Base-by-base conservation (phyloP, 2,113 vertebrate genomes). In the Hiodon alosoides region DNA sequence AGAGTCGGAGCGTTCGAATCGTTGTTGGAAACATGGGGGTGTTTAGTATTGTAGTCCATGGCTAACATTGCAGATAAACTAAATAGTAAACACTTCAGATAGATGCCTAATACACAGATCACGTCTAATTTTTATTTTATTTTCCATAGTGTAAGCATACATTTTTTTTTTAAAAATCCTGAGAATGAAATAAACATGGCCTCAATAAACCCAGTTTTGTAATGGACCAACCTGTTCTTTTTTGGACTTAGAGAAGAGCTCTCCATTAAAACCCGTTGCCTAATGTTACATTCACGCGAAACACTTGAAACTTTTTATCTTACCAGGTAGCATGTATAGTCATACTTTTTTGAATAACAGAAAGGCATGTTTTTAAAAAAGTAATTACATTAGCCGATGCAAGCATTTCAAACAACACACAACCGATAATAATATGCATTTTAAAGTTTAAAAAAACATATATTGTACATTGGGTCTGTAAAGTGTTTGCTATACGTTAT, bases 1-100 rank as follows among this genome's bases (percentile, higher is more conserved):
- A 77, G 7, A 51, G 10, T 72, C 65, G 48, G 80, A 73, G 47
- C 59, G 60, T n/a, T 66, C n/a, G 9, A 74, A 51, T 71, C 60
- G 47, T 2, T 57, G 61, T 14, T 11, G 46, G 2, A 16, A 65
- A 48, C 46, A 68, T 51, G 48, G 78, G 78, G 73, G 78, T 71
- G 68, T 16, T 13, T 48, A 57, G 31, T 16, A 55, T 47, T 31
- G 31, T 64, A 6, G 31, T 68, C 17, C 17, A 58, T 53, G 4
- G 48, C 17, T 64, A 62, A 55, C 31, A 17, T 14, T 17, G n/a
- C 11, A 10, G 31, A 31, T 1, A 31, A 31, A 31, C 31, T 69
- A 69, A 69, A 52, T 61, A 3, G 51, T 61, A 61, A 61, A 9
- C 57, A 58, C 2, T 5, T 3, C 4, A 4, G 3, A 9, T n/a